Evolutionary conservation across 1,140 invertebrate species (phyloP), one percentile per base, ranked within the genome.

Genomic region (Dysdera silvatica): DNA sequence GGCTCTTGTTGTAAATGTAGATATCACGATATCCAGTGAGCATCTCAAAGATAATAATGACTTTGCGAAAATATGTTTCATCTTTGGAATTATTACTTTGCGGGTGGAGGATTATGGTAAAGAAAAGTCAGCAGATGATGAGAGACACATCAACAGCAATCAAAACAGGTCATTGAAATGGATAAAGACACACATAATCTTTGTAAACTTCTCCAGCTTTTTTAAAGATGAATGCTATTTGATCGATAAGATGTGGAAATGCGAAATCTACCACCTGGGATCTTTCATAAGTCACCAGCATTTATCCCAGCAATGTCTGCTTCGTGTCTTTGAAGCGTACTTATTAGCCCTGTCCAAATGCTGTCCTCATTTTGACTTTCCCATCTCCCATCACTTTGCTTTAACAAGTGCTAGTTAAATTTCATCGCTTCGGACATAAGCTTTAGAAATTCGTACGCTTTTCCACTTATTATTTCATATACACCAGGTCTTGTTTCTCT

Each of bases 301-400:
- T 48, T 18, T 29, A 10, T 18, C 28, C 29, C 6, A 6, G 57
- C 57, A 14, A 59, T 49, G 10, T 59, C 57, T 14, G 45, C 32
- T 51, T 59, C 41, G 12, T 33, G 18, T n/a, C 57, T 49, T 51
- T 35, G 23, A 3, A 59, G 1, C 23, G 51, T 32, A 6, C 57
- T 47, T 7, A 59, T 40, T n/a, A 59, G 23, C 2, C 57, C 57
- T 37, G 47, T 40, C 57, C 57, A 59, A 28, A 3, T 26, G 33
- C 45, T 47, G 14, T 49, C 18, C 3, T 16, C n/a, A 24, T n/a
- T 18, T 18, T 24, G 28, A 4, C 14, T 10, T 37, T 47, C 57
- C 4, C 29, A 51, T 59, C 51, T 33, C 29, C 45, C 35, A 59
- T 59, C 57, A 5, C 7, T 2, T 16, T 45, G n/a, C 0, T 18